phyloP scores from a whole-genome alignment of 2,888 invertebrate genomes.

The Megamerina dolium region DNA sequence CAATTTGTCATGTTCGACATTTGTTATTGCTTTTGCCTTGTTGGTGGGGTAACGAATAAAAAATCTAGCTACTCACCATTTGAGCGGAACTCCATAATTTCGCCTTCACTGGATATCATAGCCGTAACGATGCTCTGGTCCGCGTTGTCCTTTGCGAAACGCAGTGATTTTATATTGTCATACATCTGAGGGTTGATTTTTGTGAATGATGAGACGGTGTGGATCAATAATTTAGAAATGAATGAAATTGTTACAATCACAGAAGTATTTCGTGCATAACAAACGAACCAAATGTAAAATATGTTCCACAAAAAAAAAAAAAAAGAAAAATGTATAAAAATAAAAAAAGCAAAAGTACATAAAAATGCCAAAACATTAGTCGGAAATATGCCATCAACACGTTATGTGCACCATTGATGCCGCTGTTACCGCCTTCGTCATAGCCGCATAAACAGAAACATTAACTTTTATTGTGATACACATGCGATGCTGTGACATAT shows the following conservation, averaged over 20 bases:
- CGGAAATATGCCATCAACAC: background rate
- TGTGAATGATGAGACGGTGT: background rate
- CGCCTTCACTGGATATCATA: constrained; percentile 83
- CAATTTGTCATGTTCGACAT: too few species aligned
- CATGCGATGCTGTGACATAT: too few species aligned
- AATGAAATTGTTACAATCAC: background rate
- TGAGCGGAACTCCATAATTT: constrained; percentile 76
- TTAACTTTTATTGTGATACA: constrained; percentile 36
- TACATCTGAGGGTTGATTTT: constrained; percentile 67
- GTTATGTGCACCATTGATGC: background rate
- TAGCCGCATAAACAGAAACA: constrained; percentile 34
- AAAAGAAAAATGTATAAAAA: too few species aligned
- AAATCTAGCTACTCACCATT: constrained; percentile 47
- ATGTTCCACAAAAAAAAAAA: too few species aligned
- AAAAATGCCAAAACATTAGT: background rate
- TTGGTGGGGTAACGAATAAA: too few species aligned
- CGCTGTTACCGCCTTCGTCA: background rate
- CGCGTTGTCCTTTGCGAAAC: constrained; percentile 60
- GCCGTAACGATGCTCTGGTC: constrained; percentile 67
- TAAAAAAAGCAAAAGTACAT: constrained; percentile 3
- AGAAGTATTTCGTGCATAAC: background rate
- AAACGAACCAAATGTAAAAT: constrained; percentile 3
- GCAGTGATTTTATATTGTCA: constrained; percentile 76
- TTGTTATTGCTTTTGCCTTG: too few species aligned
- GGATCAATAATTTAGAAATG: background rate